Evolutionary conservation across 2,888 invertebrate genomes (phyloP), one percentile per base, ranked within the genome.

Genomic region (Heliconius ethilla): DNA sequence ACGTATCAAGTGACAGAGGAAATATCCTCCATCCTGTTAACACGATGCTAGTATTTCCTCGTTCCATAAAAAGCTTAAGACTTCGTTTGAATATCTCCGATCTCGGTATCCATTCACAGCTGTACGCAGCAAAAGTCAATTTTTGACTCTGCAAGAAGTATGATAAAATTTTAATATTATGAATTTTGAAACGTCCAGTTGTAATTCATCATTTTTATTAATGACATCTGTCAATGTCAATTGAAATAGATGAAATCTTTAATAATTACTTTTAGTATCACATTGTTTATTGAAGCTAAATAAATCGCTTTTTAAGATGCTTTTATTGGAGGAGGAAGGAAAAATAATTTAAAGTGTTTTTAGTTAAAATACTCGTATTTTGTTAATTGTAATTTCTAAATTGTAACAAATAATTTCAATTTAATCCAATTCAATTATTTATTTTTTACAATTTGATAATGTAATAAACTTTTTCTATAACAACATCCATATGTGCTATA

Each of bases 1-100:
- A 92, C 25, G 91, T 90, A 59, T 82, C 73, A 25, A 92, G 85
- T 7, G 90, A 88, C 33, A 92, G 80, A 13, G 89, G 87, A 79
- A 92, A 90, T 82, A 92, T 86, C 70, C 89, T 87, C 15, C 89
- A 83, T 1, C 91, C 91, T 11, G 86, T 86, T 65, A 92, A 81
- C 75, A 83, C 80, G 63, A 91, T 86, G 27, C 77, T 80, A 27
- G 75, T 80, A 29, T 80, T 82, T 55, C 81, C 79, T 40, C 82
- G 81, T 66, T 78, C 76, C 76, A 83, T 81, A 72, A 84, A 82
- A 66, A 84, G 75, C 63, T 80, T 81, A 45, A 84, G 75, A 73
- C 80, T 83, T 22, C 79, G 80, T 75, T 83, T 84, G 73, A 81
- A 83, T 29, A 55, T 51, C 74, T 80, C 72, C 7, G 81, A 87